Conservation (phyloP, 2,113 vertebrate species). For the Ammodytes marinus region DNA sequence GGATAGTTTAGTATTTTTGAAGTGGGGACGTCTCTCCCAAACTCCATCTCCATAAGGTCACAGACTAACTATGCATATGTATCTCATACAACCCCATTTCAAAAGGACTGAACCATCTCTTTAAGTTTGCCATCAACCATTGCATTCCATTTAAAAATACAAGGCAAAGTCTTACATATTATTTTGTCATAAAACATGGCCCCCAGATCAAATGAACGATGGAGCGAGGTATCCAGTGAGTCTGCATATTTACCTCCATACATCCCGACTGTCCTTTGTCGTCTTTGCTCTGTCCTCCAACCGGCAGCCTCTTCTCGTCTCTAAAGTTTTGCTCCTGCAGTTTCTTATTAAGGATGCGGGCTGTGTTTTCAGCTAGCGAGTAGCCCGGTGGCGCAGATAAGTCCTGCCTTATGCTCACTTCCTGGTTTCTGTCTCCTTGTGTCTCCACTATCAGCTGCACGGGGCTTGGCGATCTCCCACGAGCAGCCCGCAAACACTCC, state of each 20-base stretch:
- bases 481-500: conserved; percentile 84
- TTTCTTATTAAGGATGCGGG: conserved; percentile 95
- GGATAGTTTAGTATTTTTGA: no score
- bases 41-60: no score
- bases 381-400: conserved; percentile 94
- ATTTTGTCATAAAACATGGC: conserved; percentile 63
- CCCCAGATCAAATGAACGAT: conserved; percentile 62
- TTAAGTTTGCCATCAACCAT: conserved; percentile 49
- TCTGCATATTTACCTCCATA: conserved; percentile 92
- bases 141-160: conserved; percentile 23
- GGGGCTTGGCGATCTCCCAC: conserved; percentile 95
- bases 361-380: conserved; percentile 92
- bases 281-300: conserved; percentile 83
- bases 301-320: conserved; percentile 88
- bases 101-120: conserved; percentile 1
- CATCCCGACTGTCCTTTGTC: conserved; percentile 86
- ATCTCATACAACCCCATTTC: no score
- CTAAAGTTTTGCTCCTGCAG: conserved; percentile 93
- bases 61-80: no score
- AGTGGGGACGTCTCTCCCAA: no score
- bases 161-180: conserved; percentile 40
- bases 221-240: conserved; percentile 55
- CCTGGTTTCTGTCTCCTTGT: conserved; percentile 89
- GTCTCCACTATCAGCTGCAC: conserved; percentile 88
- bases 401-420: conserved; percentile 90